Base-by-base conservation (phyloP, 2,888 invertebrate genomes). In the Ochropleura plecta region DNA sequence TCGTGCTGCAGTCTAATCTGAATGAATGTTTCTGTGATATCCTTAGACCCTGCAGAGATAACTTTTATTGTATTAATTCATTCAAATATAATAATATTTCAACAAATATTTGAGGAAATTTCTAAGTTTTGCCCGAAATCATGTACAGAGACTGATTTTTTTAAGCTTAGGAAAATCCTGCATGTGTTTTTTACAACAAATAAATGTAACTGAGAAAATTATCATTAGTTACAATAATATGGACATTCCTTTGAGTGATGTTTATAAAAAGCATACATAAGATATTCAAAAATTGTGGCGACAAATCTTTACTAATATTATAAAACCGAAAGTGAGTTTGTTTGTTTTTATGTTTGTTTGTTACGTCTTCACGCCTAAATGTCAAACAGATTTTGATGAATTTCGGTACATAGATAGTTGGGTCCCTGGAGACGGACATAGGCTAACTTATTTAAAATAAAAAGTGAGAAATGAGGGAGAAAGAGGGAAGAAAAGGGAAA, bases 1-100 rank as follows among this genome's bases (percentile, higher is more conserved):
- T 96, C 96, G 77, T 96, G 93, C 88, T 96, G 96, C 67, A 96
- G 76, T 73, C 96, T 91, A 44, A 96, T 92, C 85, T 96, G 96
- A 85, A 96, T 95, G 76, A 96, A 96, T 6, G 94, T 91, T 84
- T 96, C 96, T 6, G 96, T 96, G 67, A 96, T 94, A 78, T 96
- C 94, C 88, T 94, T 95, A 2, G 96, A 92, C 96, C 96, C 96
- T 96, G 91, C 8, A 89, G 92, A 85, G 70, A 51, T 77, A 51
- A 30, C 20, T 53, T 53, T 42, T 40, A 16, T 59, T 44, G 68
- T 49, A 20, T 16, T 9, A 16, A 53, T 53, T n/a, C n/a, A 4
- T 53, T 53, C 7, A 20, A 12, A 20, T 4, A 12, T 55, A 20
- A 12, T 55, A 55, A 20, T 55, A 6, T 20, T 14, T 30, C 3